Conservation (phyloP, 2,888 invertebrate genomes). For the Argyresthia goedartella region DNA sequence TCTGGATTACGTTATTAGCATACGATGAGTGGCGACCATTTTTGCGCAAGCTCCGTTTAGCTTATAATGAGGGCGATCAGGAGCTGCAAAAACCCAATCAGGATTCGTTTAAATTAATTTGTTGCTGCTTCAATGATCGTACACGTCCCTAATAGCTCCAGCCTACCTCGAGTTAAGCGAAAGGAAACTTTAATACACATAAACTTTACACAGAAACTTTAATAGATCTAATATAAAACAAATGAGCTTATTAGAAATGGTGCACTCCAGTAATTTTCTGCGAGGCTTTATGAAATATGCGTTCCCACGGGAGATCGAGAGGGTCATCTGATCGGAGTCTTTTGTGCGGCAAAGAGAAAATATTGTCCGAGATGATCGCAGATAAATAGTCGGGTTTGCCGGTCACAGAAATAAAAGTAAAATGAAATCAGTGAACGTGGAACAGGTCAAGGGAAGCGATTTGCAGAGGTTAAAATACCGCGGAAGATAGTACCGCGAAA, state of each 20-base stretch:
- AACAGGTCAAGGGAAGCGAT: background rate
- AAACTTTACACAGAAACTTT: background rate
- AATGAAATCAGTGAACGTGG: background rate
- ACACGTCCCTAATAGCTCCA: conserved; percentile 12
- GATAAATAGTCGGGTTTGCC: conserved; percentile 7
- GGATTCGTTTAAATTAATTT: conserved; percentile 27
- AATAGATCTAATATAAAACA: conserved; percentile 3
- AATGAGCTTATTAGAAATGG: conserved; percentile 3
- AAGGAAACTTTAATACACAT: background rate
- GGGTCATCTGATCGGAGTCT: conserved; percentile 51
- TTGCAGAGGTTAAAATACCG: background rate
- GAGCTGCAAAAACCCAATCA: conserved; percentile 30
- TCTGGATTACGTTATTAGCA: conserved; percentile 34
- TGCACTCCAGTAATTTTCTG: conserved; percentile 16
- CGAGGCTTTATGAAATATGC: conserved; percentile 29
- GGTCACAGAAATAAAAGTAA: conserved; percentile 7
- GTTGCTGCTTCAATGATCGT: conserved; percentile 18
- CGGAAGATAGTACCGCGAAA: background rate
- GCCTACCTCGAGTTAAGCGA: background rate
- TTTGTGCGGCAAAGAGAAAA: conserved; percentile 46
- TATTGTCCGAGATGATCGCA: conserved; percentile 30
- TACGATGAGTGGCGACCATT: conserved; percentile 28
- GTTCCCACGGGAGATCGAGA: conserved; percentile 34
- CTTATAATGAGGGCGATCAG: conserved; percentile 32
- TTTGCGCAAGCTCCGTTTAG: conserved; percentile 19